Evolutionary conservation across 2,888 invertebrate species (phyloP), one percentile per base, ranked within the genome.

Genomic region (Notocelia uddmanniana): DNA sequence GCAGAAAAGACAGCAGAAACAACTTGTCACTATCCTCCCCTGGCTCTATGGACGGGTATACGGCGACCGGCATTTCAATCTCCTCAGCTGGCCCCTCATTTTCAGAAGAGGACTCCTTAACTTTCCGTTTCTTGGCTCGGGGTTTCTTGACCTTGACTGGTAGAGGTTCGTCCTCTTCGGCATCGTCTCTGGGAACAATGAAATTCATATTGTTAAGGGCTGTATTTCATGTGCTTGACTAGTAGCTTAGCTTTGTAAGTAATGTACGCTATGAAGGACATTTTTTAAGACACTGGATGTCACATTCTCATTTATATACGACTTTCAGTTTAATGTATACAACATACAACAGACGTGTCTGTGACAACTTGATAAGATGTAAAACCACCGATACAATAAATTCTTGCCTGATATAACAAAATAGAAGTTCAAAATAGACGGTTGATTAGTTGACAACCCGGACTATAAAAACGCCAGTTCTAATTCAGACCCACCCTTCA

Each of bases 1-100:
- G 92, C 23, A 91, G 78, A 73, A 93, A 93, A 0, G 93, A 93
- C 34, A 93, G 76, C 1, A 93, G 81, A 68, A 93, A 93, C 73
- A 92, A 74, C 45, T 80, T 87, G 59, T 93, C 93, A 70, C 87
- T 88, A 73, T 93, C 92, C 6, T 91, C 90, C 86, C 23, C 45
- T 64, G 0, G 9, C 11, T 31, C 48, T 13, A 19, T 37, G 52
- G n/a, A 31, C 15, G 66, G 10, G 87, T 90, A 90, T 2, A 87
- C 76, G 0, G 89, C 85, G 74, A 88, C 79, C 0, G 88, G 85
- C 85, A 91, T 88, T 74, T 91, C 91, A n/a, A 87, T 69, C 63
- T 92, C 90, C 41, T 90, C 89, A 2, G 84, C 21, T 3, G 71
- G 71, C 21, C 54, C 59, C 1, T 34, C 62, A 34, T 62, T 68